Percentiles rank a stretch among this genome's conserved stretches.
phyloP scores from a whole-genome alignment of 2,888 invertebrate genomes.

The Lumbricus terrestris region DNA sequence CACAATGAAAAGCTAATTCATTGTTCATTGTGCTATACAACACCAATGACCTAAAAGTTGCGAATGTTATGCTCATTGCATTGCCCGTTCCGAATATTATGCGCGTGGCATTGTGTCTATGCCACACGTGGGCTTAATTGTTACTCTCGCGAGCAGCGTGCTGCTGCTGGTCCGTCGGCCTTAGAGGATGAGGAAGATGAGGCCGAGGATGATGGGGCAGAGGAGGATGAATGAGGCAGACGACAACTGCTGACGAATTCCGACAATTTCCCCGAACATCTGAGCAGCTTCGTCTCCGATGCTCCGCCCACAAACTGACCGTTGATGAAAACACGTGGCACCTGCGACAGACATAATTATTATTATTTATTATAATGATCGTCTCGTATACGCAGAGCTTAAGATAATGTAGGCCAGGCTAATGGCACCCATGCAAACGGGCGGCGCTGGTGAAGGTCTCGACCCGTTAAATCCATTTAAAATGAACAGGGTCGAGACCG shows the following conservation, averaged over 20 bases:
- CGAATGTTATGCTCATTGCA: neutral
- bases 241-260: neutral
- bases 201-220: too few species aligned
- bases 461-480: too few species aligned
- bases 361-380: too few species aligned
- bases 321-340: slow-evolving; percentile 21
- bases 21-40: neutral
- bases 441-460: too few species aligned
- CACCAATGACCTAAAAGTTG: neutral
- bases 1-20: neutral
- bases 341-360: neutral
- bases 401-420: too few species aligned
- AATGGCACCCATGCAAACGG: too few species aligned
- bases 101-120: neutral
- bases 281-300: neutral
- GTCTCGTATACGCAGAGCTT: neutral
- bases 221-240: neutral
- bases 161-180: neutral
- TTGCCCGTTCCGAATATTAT: too few species aligned
- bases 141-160: neutral
- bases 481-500: too few species aligned
- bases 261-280: neutral
- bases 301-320: slow-evolving; percentile 14
- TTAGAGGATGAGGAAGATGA: neutral
- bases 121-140: neutral